Base-by-base conservation (phyloP, 2,113 vertebrate genomes). In the Synodontis membranacea region DNA sequence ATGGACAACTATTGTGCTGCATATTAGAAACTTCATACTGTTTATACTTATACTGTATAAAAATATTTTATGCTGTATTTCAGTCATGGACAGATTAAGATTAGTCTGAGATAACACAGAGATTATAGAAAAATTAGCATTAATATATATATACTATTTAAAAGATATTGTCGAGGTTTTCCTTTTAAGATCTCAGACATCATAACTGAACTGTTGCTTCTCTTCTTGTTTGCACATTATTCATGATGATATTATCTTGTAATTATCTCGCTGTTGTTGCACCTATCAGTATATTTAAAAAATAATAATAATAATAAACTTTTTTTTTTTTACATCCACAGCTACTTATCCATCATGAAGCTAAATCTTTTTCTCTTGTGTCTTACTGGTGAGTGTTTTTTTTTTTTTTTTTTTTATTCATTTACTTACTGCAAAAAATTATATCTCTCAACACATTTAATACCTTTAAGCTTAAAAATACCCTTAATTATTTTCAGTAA, bases 281-380 rank as follows among this genome's bases (percentile, higher is more conserved):
- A 10, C 1, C 39, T 52, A 44, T 46, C 72, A 44, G 23, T 74
- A 75, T 25, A 28, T 11, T 46, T 44, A 75, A 46, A n/a, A n/a
- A n/a, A n/a, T n/a, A n/a, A n/a, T n/a, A n/a, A n/a, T n/a, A n/a
- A n/a, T n/a, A n/a, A n/a, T n/a, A 74, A 25, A 74, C 8, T 4
- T 46, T 48, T 8, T 14, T 42, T 44, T 48, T n/a, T 0, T 2
- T 10, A 0, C 42, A n/a, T 15, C n/a, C 31, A 79, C 76, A 79
- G 76, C 15, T 34, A 54, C 50, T 54, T 34, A 8, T 52, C n/a
- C 48, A 79, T 23, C 76, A 79, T 79, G 76, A 79, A 79, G 48
- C n/a, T 54, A 37, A 19, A 23, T 54, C 46, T 79, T 79, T 34
- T 79, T 19, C n/a, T 79, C 17, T 23, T 79, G n/a, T 79, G 15